These are phyloP conservation scores for Cossypha caffra DNA, from an alignment of 2,797 vertebrate genomes.

Conservation along the genomic window DNA sequence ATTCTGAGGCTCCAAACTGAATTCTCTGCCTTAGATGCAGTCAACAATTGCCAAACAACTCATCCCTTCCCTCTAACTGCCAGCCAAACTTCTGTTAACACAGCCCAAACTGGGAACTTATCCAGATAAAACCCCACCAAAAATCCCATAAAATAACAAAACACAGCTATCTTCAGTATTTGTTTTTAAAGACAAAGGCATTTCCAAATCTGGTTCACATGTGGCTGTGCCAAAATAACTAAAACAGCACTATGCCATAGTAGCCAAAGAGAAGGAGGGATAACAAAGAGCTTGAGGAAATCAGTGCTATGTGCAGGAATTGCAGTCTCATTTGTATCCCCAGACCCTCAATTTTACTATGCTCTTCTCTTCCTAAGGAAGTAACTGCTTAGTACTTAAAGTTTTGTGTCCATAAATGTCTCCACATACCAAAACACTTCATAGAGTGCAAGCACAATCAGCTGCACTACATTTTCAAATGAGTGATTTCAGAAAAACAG, in stretches of 20 bases:
- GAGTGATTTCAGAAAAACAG: neutral
- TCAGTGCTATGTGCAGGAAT: neutral
- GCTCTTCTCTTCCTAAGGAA: neutral
- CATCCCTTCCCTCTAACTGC: neutral
- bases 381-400: neutral
- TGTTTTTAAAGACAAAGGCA: neutral
- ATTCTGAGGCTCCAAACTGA: no score
- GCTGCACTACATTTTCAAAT: neutral
- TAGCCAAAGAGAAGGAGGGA: neutral
- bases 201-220: neutral
- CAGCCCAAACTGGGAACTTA: neutral
- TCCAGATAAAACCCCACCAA: neutral
- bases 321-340: neutral
- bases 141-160: neutral
- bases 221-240: rapidly evolving
- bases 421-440: neutral
- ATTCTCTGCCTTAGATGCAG: neutral
- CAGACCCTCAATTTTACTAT: neutral
- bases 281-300: neutral
- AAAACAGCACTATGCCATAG: neutral
- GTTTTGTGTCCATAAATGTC: neutral
- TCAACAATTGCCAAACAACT: neutral
- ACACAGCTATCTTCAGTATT: neutral
- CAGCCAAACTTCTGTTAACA: neutral
- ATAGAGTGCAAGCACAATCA: neutral